These are phyloP conservation scores for Dermatophagoides farinae DNA, from an alignment of 1,140 invertebrate species.

Conservation along the genomic window DNA sequence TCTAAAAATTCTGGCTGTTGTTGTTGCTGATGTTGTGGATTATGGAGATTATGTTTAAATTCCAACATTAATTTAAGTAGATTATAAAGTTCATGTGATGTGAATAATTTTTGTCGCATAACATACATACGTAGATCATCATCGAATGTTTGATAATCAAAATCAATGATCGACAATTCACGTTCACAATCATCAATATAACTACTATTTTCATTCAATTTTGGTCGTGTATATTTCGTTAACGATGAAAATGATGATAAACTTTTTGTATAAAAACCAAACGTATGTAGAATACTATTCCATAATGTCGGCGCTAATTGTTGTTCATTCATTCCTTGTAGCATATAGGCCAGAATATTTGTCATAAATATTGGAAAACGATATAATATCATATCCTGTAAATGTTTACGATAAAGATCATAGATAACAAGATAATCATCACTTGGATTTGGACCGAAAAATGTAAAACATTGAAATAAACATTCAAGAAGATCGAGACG, in stretches of 20 bases:
- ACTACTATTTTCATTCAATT: not conserved
- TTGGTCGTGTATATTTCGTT: not conserved
- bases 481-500: not conserved
- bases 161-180: not conserved
- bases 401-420: conserved; percentile 11
- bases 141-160: conserved; percentile 4
- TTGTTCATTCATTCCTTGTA: not conserved
- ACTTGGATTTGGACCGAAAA: not conserved
- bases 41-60: not conserved
- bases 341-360: not conserved
- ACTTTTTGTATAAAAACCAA: conserved; percentile 7
- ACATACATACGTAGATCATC: not conserved
- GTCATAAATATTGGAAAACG: not conserved
- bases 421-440: conserved; percentile 9
- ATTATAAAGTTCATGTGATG: conserved; percentile 1
- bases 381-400: not conserved
- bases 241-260: not conserved
- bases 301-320: conserved; percentile 1
- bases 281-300: not conserved
- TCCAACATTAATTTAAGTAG: not conserved
- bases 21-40: not conserved
- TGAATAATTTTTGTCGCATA: not conserved
- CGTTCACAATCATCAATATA: not conserved
- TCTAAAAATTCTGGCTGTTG: not conserved
- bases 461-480: not conserved